These are phyloP conservation scores for Cerastoderma edule DNA, from an alignment of 2,888 invertebrate genomes.

Conservation along the genomic window DNA sequence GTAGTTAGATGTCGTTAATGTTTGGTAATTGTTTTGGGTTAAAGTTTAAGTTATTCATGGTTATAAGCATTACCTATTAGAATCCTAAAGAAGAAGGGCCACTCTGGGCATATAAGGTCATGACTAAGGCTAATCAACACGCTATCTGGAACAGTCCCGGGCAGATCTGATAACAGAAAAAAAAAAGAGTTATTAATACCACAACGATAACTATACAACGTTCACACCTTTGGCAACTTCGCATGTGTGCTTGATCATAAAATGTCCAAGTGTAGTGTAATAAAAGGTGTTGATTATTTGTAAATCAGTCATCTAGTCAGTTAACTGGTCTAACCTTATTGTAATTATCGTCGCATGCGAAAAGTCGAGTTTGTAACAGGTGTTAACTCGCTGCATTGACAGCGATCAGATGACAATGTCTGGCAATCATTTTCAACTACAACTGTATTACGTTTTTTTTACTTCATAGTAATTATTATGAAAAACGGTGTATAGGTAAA, in stretches of 20 bases:
- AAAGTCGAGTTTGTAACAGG: no score
- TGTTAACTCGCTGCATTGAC: no score
- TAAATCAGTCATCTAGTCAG: background rate
- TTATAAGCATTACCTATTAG: conserved; percentile 11
- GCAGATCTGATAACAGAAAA: conserved; percentile 9
- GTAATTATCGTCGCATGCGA: conserved; percentile 3
- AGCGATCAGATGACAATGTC: no score
- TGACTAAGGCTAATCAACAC: background rate
- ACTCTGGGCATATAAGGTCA: conserved; percentile 9
- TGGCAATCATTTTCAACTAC: no score
- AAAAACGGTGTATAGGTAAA: no score
- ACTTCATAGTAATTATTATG: no score
- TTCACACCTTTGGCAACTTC: background rate
- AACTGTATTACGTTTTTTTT: no score
- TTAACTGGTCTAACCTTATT: background rate
- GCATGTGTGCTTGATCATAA: background rate
- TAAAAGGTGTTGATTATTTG: background rate
- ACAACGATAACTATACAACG: background rate
- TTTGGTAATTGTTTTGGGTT: no score
- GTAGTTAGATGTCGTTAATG: background rate
- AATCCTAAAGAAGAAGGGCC: conserved; percentile 18
- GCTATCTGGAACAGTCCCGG: conserved; percentile 6
- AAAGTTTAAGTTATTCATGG: no score
- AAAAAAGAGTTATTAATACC: background rate
- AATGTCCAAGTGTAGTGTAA: background rate